phyloP scores from a whole-genome alignment of 1,140 invertebrate genomes.

The Plutomurus gul region DNA sequence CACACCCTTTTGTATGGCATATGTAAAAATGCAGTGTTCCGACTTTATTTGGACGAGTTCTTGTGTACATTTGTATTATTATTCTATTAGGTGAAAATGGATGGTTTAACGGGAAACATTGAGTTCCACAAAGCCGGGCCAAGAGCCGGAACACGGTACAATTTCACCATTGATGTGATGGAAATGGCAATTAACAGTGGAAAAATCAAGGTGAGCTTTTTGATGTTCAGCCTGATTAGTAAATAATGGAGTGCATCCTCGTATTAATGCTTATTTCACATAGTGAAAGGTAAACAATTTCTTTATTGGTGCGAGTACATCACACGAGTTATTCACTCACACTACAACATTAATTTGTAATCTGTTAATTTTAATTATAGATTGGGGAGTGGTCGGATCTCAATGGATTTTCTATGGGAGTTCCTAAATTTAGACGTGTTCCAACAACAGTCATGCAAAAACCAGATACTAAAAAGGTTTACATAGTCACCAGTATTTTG shows the following conservation, averaged over 20 bases:
- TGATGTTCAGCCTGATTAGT: not conserved
- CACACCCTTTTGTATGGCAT: no score
- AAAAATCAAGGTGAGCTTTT: constrained; percentile 78
- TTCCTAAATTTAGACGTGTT: not conserved
- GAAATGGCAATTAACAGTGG: constrained; percentile 87
- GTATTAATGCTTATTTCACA: not conserved
- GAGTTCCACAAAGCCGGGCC: constrained; percentile 74
- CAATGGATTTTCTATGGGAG: not conserved
- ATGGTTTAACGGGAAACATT: constrained; percentile 85
- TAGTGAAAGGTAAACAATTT: no score
- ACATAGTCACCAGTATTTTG: constrained; percentile 86
- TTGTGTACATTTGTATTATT: no score
- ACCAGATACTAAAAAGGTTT: constrained; percentile 65
- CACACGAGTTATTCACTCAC: no score
- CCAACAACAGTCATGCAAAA: not conserved
- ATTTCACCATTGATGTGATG: constrained; percentile 90
- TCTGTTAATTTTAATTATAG: constrained; percentile 58
- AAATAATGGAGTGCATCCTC: not conserved
- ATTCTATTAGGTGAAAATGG: constrained; percentile 89
- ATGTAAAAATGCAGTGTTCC: no score
- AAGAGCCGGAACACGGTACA: constrained; percentile 78
- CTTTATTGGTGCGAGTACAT: no score
- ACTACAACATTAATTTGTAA: not conserved
- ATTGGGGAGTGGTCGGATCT: constrained; percentile 78
- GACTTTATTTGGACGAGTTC: no score